Base-by-base conservation (phyloP, 1,140 invertebrate genomes). In the Lasioglossum albipes region DNA sequence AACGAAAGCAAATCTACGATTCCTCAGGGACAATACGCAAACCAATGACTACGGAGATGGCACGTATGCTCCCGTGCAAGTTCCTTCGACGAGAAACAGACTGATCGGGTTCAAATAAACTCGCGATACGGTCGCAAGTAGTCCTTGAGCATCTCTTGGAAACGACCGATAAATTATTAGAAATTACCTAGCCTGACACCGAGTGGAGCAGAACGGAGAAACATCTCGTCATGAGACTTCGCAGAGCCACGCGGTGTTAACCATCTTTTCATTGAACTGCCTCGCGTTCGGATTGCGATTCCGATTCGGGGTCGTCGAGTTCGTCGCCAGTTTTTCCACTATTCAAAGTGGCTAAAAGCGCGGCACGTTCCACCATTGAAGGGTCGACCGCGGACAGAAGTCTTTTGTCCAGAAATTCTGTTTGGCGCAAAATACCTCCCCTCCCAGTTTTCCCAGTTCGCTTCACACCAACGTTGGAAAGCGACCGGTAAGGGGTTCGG, bases 71-170 rank as follows among this genome's bases (percentile, higher is more conserved):
- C 54, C 49, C 20, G 62, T 70, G 22, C 66, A 64, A 36, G 18
- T 52, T 49, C 22, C 59, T 31, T 41, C 61, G 41, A 83, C 79
- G 54, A 81, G 62, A 77, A 82, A 16, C 79, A 77, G 82, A 82
- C 49, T 61, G 54, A 52, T 68, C 54, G 31, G 45, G 66, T 36
- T 54, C 79, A 82, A 83, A 82, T 75, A 83, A 82, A 83, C 73
- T 57, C 52, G 72, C 68, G 72, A 82, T n/a, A 31, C 68, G 22
- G 31, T 27, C 72, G 72, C 27, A 57, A 68, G 82, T 77, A 61
- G 54, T 52, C 54, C 66, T 77, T 59, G 67, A 71, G 68, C 16
- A 57, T 49, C 67, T 74, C 67, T 70, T 57, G 31, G 67, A 68
- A 76, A 42, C 36, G 59, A 57, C n/a, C 22, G 65, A 80, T 75